Evolutionary conservation across 2,888 invertebrate genomes (phyloP).

Genomic region (Cosmopolites sordidus): DNA sequence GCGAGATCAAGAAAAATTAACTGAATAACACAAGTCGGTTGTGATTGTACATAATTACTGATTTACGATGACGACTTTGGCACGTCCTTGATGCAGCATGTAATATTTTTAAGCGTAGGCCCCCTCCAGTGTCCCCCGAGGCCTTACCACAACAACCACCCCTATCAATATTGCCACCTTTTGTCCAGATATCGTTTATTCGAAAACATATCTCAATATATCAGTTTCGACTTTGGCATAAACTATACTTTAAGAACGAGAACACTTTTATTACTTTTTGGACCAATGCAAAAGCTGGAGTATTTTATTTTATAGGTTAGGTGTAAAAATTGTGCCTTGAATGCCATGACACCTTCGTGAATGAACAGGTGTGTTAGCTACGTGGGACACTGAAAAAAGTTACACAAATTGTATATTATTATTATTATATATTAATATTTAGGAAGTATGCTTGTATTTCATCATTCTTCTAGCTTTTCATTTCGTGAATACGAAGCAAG

Average conservation of each 20-base stretch:
- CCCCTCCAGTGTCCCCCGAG: not conserved
- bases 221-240: no score
- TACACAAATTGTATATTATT: constrained; percentile 39
- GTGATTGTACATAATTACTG: constrained; percentile 46
- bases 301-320: no score
- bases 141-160: not conserved
- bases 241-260: no score
- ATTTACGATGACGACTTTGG: constrained; percentile 50
- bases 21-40: constrained; percentile 42
- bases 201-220: no score
- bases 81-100: constrained; percentile 49
- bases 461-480: constrained; percentile 46
- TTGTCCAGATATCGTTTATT: no score
- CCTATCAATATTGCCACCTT: no score
- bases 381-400: not conserved
- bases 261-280: no score
- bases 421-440: constrained; percentile 43
- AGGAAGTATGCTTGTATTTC: constrained; percentile 47
- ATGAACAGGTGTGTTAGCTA: not conserved
- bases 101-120: constrained; percentile 22
- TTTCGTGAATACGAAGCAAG: constrained; percentile 41
- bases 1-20: not conserved
- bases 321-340: no score
- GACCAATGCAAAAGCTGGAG: no score
- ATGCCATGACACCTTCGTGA: no score